Evolutionary conservation across 2,113 vertebrate genomes (phyloP).

Genomic region (Chloropsis cyanopogon): DNA sequence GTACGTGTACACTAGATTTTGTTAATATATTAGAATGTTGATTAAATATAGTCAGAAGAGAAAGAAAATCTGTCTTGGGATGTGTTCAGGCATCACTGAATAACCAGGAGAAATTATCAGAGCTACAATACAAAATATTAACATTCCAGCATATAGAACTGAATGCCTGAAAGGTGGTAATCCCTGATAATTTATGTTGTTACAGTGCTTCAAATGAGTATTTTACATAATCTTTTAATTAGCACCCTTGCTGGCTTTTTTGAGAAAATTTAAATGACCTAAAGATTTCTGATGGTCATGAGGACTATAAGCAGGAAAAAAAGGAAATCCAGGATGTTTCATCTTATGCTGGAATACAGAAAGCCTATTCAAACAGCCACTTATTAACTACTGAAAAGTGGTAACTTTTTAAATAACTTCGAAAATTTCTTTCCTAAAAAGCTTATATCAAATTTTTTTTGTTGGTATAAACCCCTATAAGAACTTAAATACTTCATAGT

Average conservation of each 20-base stretch:
- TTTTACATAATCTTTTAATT: conserved; percentile 31
- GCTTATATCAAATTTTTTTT: not conserved
- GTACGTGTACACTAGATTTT: not conserved
- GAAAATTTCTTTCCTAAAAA: not conserved
- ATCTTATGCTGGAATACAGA: not conserved
- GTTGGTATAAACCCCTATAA: not conserved
- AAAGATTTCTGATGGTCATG: not conserved
- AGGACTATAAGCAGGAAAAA: not conserved
- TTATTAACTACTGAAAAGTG: not conserved
- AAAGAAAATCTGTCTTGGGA: not conserved
- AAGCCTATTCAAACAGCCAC: not conserved
- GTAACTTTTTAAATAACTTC: not conserved
- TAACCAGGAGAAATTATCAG: not conserved
- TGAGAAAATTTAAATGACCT: not conserved
- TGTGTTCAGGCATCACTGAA: not conserved
- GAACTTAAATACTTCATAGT: not conserved
- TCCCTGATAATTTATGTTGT: not conserved
- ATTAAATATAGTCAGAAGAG: not conserved
- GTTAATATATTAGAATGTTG: not conserved
- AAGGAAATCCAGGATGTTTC: not conserved
- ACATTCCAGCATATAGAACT: not conserved
- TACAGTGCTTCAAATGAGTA: not conserved
- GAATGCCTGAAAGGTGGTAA: not conserved
- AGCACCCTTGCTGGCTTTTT: not conserved
- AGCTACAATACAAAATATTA: not conserved